phyloP scores from a whole-genome alignment of 2,797 vertebrate genomes.

The Megaceryle alcyon region DNA sequence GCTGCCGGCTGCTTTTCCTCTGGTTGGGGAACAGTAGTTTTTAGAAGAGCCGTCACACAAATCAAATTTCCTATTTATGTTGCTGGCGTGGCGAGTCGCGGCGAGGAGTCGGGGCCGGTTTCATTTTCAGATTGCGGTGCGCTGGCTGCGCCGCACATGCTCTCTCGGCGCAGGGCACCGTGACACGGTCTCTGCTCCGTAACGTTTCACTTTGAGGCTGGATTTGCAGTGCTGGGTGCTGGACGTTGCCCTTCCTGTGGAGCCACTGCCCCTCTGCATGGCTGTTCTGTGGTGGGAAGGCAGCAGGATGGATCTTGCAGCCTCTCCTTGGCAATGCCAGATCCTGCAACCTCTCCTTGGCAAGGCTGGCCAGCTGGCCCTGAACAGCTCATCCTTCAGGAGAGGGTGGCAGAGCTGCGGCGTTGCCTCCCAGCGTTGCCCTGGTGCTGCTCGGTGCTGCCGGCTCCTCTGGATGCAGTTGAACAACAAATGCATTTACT shows the following conservation, averaged over 20 bases:
- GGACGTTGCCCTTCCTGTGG: neutral
- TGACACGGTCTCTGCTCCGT: fast-evolving
- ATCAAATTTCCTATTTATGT: neutral
- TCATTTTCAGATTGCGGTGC: neutral
- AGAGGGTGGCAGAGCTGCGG: neutral
- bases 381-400: neutral
- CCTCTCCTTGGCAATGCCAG: fast-evolving
- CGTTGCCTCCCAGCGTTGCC: neutral
- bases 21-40: neutral
- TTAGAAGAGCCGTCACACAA: neutral
- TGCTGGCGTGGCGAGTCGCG: neutral
- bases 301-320: fast-evolving
- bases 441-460: neutral
- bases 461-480: neutral
- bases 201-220: fast-evolving
- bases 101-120: neutral
- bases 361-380: neutral
- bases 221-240: neutral
- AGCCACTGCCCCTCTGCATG: neutral
- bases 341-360: no score
- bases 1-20: neutral
- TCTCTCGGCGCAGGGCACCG: fast-evolving
- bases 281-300: neutral
- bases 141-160: neutral
- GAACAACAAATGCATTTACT: neutral